These are phyloP conservation scores for Diloba caeruleocephala DNA, from an alignment of 2,888 invertebrate genomes.

Conservation along the genomic window DNA sequence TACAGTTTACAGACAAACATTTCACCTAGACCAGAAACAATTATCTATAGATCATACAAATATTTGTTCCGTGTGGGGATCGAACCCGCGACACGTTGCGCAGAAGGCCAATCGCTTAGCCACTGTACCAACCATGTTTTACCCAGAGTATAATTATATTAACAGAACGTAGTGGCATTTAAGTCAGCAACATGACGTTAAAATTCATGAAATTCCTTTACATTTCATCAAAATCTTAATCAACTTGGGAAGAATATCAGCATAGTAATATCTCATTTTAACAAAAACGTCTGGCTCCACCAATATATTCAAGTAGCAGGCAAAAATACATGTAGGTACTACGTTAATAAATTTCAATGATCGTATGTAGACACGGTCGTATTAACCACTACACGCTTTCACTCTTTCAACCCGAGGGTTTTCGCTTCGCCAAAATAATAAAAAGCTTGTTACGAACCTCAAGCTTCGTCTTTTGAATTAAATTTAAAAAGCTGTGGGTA, in stretches of 20 bases:
- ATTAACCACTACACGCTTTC: constrained; percentile 31
- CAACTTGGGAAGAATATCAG: not conserved
- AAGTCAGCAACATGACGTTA: no score
- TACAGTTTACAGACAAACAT: no score
- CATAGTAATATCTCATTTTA: not conserved
- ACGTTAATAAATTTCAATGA: constrained; percentile 44
- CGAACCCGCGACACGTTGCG: no score
- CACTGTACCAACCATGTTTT: no score
- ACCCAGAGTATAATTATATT: no score
- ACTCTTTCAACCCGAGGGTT: constrained; percentile 28
- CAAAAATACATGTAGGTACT: constrained; percentile 5
- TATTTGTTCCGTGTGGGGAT: no score
- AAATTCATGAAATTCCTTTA: no score
- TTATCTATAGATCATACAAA: no score
- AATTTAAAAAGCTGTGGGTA: constrained; percentile 44
- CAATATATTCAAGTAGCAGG: constrained; percentile 12
- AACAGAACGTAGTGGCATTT: no score
- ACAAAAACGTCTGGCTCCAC: not conserved
- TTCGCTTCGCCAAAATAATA: constrained; percentile 47
- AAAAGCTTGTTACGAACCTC: constrained; percentile 49
- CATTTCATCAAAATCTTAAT: constrained; percentile 1
- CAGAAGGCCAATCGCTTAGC: no score
- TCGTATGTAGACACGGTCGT: constrained; percentile 29
- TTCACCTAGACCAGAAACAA: no score
- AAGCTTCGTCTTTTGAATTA: constrained; percentile 45